Conservation (phyloP, 53 echinoderm and acorn worm species). For the Pentamera pediparva region DNA sequence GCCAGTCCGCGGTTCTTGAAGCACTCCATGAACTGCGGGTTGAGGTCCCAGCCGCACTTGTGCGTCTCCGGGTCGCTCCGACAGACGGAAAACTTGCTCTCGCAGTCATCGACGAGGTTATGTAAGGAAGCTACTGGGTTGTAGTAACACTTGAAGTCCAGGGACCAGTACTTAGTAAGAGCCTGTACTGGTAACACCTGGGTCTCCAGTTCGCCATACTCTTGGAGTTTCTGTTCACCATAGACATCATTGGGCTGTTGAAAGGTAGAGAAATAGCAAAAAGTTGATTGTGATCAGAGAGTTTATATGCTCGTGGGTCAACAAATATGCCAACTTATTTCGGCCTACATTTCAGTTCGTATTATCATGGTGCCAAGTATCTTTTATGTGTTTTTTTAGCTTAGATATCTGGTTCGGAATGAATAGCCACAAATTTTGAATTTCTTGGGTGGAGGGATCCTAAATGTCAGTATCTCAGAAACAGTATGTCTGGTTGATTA, state of each 20-base stretch:
- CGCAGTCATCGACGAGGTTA: conserved; percentile 43
- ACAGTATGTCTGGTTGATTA: too few relatives aligned
- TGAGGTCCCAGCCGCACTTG: conserved; percentile 36
- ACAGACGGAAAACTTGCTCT: conserved; percentile 33
- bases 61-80: background rate
- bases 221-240: background rate
- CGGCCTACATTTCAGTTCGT: too few relatives aligned
- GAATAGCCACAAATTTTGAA: too few relatives aligned
- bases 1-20: conserved; percentile 20
- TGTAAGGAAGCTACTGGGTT: conserved; percentile 43
- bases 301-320: too few relatives aligned
- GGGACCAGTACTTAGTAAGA: conserved; percentile 32
- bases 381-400: too few relatives aligned
- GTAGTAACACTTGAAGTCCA: conserved; percentile 36
- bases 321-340: too few relatives aligned
- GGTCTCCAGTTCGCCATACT: background rate
- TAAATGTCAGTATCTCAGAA: too few relatives aligned
- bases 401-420: too few relatives aligned
- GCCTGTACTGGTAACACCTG: conserved; percentile 4
- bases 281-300: too few relatives aligned
- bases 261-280: background rate
- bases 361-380: too few relatives aligned
- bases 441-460: too few relatives aligned
- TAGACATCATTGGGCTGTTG: background rate
- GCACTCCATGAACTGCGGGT: conserved; percentile 27